Evolutionary conservation across 2,797 vertebrate species (phyloP).

Genomic region (Balearica regulorum): DNA sequence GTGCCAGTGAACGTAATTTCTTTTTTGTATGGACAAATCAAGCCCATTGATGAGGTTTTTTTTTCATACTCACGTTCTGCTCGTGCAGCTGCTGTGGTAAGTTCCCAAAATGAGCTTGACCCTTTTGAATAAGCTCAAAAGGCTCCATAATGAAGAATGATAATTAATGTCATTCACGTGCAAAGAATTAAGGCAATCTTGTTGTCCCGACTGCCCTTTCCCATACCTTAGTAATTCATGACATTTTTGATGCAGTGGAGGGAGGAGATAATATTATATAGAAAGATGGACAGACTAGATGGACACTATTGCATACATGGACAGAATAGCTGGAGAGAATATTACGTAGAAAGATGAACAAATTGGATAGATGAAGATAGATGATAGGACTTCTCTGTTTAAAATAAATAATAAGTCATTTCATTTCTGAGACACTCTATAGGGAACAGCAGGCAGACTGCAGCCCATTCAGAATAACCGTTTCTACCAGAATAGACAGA

Average conservation of each 20-base stretch:
- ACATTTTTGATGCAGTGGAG: neutral
- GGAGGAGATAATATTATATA: accelerated
- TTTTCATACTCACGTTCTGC: neutral
- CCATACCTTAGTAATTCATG: accelerated
- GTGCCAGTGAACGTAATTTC: accelerated
- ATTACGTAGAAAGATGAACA: neutral
- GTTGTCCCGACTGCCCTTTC: neutral
- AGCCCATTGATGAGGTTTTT: neutral
- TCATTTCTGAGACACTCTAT: neutral
- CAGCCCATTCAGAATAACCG: neutral
- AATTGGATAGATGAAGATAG: no score
- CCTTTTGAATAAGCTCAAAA: neutral
- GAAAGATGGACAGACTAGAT: no score
- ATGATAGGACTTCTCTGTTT: neutral
- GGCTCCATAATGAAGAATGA: neutral
- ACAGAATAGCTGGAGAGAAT: neutral
- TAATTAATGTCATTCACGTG: neutral
- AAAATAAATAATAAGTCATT: no score
- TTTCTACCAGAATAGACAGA: neutral
- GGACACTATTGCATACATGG: neutral
- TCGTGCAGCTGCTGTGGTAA: neutral
- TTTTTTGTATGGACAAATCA: neutral
- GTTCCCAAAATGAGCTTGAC: neutral
- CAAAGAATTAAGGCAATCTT: neutral
- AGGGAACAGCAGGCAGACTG: neutral